These are phyloP conservation scores for Nephrotoma guestfalica DNA, from an alignment of 2,888 invertebrate species.

Conservation along the genomic window DNA sequence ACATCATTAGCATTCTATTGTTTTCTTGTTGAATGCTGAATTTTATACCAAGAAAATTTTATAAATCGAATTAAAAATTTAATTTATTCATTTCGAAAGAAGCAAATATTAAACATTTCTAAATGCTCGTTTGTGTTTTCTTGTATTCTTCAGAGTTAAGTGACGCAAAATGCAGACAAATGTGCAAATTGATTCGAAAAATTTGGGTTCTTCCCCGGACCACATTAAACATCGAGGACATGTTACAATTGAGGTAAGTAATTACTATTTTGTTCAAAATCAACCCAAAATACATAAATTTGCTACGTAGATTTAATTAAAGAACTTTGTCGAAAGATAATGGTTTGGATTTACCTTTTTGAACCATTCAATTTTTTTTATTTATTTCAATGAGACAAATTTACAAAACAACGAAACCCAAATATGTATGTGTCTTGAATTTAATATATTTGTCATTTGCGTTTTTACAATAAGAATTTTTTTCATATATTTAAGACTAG, in stretches of 20 bases:
- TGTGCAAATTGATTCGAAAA: constrained; percentile 59
- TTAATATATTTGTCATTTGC: no score
- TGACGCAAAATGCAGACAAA: constrained; percentile 49
- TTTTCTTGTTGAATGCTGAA: neutral
- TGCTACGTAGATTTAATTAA: no score
- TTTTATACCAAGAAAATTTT: no score
- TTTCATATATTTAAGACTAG: no score
- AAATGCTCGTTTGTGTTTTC: neutral
- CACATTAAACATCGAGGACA: constrained; percentile 35
- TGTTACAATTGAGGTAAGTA: constrained; percentile 32
- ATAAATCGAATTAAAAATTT: neutral
- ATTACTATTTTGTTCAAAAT: neutral
- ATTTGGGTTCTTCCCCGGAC: constrained; percentile 41
- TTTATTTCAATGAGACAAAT: no score
- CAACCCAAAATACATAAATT: neutral
- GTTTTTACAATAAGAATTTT: no score
- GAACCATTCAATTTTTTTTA: no score
- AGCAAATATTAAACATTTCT: neutral
- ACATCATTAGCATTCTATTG: neutral
- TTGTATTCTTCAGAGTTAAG: neutral
- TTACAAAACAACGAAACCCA: no score
- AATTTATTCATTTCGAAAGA: neutral
- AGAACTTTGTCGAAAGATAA: no score
- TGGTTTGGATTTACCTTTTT: no score
- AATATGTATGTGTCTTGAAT: no score